Evolutionary conservation across 2,113 vertebrate genomes (phyloP), one percentile per base, ranked within the genome.

Genomic region (Seriola aureovittata): DNA sequence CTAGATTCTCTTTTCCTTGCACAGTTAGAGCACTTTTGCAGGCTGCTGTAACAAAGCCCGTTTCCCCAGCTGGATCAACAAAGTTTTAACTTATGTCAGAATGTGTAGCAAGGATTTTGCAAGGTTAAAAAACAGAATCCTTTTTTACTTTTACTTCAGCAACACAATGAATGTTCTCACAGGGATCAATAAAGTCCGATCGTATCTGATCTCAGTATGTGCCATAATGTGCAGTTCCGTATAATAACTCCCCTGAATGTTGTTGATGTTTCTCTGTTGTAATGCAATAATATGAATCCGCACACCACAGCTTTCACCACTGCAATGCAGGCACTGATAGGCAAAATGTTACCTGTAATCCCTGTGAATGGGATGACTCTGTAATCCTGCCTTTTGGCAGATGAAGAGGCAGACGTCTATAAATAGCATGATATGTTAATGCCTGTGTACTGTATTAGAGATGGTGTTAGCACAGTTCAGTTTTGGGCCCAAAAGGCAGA

Each of bases 371-470:
- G 12, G 29, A 19, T 55, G 62, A 59, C 52, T 72, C 29, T 50
- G 25, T 57, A 79, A 78, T 74, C 25, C 58, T 64, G 46, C n/a
- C 32, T 48, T 50, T 71, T 76, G 66, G 40, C 52, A 71, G 57
- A 66, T 64, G 55, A 78, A 57, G 25, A 67, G 25, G 38, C 19
- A 44, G n/a, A 19, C 4, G 23, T 67, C 80, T 89, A 87, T 75
- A 93, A 91, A 93, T 88, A 91, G 85, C 74, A 29, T 78, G 40
- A 42, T 42, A 73, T 78, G 63, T 60, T 60, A 73, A 80, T 69
- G 74, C 52, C 58, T 68, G 65, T 74, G 80, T 66, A 73, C 8
- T 13, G 16, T 52, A 40, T 78, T 78, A 70, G 70, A 78, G 79
- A 77, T 13, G 68, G 8, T 11, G 10, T 42, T 42, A 42, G 40